These are phyloP conservation scores for Aegotheles bennettii DNA, from an alignment of 2,113 vertebrate genomes.

Conservation along the genomic window DNA sequence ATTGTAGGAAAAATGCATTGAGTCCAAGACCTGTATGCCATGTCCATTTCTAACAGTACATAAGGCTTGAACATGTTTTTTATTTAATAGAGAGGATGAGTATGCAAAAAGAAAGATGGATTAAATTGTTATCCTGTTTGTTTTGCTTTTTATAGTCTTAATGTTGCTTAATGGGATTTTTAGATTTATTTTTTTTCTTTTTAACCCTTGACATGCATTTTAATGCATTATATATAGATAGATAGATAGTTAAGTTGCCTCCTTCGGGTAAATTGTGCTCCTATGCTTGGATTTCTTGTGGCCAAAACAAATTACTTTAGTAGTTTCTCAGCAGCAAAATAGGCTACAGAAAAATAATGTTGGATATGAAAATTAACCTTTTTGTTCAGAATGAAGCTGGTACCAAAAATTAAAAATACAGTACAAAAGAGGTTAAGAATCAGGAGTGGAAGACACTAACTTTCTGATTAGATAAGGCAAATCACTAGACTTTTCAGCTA, in stretches of 20 bases:
- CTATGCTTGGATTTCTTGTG: not conserved
- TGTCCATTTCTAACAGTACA: not conserved
- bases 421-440: not conserved
- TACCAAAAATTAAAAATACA: not conserved
- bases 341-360: not conserved
- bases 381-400: not conserved
- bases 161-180: not conserved
- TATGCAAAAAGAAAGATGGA: not conserved
- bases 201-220: not conserved
- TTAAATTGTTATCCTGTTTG: not conserved
- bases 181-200: not conserved
- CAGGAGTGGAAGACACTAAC: not conserved
- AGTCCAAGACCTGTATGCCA: not conserved
- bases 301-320: not conserved
- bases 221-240: too few relatives aligned
- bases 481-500: not conserved
- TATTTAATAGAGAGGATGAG: not conserved
- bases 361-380: not conserved
- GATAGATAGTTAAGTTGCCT: not conserved
- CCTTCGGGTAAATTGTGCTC: not conserved
- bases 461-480: not conserved
- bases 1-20: constrained; percentile 16
- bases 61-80: not conserved
- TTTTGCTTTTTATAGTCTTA: not conserved
- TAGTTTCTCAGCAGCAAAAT: not conserved